Conservation (phyloP, 2,888 invertebrate genomes). For the Agrochola macilenta region DNA sequence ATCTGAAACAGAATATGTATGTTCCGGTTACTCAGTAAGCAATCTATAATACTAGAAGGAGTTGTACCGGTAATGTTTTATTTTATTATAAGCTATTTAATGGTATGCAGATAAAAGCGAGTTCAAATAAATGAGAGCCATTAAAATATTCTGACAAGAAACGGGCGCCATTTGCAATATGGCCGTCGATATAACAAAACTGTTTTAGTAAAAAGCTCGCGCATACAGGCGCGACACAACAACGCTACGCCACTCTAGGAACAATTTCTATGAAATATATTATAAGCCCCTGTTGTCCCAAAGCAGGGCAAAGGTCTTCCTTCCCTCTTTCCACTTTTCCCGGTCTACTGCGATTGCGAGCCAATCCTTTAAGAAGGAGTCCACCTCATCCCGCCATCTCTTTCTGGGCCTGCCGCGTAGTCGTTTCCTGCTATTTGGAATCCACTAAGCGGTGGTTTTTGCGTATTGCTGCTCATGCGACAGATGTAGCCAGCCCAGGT, state of each 20-base stretch:
- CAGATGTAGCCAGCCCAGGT: too few species aligned
- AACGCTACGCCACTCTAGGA: background rate
- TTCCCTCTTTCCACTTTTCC: too few species aligned
- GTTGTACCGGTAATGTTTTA: constrained; percentile 39
- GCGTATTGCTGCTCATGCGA: too few species aligned
- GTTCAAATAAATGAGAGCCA: constrained; percentile 44
- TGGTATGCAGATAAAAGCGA: constrained; percentile 43
- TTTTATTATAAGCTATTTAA: constrained; percentile 28
- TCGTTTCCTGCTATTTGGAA: too few species aligned
- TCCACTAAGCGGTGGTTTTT: too few species aligned
- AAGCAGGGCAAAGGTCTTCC: too few species aligned
- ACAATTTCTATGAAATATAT: background rate
- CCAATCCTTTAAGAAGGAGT: too few species aligned
- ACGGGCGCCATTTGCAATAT: constrained; percentile 47
- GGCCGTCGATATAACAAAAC: constrained; percentile 29
- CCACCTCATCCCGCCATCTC: too few species aligned
- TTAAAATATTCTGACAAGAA: constrained; percentile 53
- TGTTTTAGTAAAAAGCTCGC: constrained; percentile 26
- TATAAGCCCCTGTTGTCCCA: too few species aligned
- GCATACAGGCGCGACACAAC: background rate
- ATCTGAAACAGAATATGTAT: constrained; percentile 25
- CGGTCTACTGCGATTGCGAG: too few species aligned
- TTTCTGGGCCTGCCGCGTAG: too few species aligned
- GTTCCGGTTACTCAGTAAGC: constrained; percentile 18
- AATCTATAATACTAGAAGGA: constrained; percentile 26